Conservation (phyloP, 1,140 invertebrate genomes). For the Papilio machaon region DNA sequence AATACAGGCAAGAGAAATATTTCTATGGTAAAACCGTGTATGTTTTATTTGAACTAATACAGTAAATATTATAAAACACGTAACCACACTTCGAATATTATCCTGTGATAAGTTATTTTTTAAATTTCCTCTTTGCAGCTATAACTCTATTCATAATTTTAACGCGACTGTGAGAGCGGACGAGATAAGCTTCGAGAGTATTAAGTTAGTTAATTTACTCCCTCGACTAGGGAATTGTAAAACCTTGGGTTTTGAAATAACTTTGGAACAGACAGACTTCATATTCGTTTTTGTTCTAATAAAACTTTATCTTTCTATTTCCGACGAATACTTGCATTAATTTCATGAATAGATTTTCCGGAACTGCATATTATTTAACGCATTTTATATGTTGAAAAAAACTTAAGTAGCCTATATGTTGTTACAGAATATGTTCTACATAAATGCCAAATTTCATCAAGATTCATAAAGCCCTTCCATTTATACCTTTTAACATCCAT, state of each 20-base stretch:
- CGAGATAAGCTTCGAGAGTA: constrained; percentile 24
- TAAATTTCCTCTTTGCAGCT: constrained; percentile 18
- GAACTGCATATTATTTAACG: neutral
- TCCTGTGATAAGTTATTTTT: constrained; percentile 11
- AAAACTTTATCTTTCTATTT: constrained; percentile 3
- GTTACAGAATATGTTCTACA: no score
- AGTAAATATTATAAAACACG: neutral
- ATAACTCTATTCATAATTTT: constrained; percentile 19
- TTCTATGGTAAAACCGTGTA: no score
- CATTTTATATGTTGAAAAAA: no score
- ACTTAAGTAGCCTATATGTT: no score
- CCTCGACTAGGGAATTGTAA: constrained; percentile 29
- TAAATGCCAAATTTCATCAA: no score
- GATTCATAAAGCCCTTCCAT: no score
- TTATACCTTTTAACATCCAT: no score
- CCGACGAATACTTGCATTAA: neutral
- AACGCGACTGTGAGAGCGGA: constrained; percentile 17
- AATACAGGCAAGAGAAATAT: no score
- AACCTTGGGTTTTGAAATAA: constrained; percentile 10
- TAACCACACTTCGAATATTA: neutral
- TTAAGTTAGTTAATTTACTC: constrained; percentile 34
- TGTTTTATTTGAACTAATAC: no score
- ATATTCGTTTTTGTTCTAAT: constrained; percentile 12
- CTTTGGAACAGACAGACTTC: constrained; percentile 5
- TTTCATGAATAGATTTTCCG: neutral